Conservation (phyloP, 1,140 invertebrate genomes). For the Steinernema feltiae region DNA sequence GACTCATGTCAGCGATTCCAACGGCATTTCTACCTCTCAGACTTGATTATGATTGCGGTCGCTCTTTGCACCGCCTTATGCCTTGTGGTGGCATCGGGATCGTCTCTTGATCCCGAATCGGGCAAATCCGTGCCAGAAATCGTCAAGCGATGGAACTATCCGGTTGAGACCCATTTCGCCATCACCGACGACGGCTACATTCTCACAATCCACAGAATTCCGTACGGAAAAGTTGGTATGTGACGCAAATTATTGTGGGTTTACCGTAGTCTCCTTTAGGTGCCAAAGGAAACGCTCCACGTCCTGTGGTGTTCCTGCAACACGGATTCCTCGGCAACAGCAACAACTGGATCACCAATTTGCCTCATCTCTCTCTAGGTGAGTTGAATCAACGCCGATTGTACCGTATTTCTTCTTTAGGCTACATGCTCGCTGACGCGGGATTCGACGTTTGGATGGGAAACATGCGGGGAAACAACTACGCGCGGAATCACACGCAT, state of each 20-base stretch:
- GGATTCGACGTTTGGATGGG: slow-evolving; percentile 72
- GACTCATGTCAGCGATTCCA: too few species aligned
- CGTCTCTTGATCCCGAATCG: neutral
- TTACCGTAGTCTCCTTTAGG: neutral
- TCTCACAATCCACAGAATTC: slow-evolving; percentile 69
- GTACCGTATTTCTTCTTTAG: too few species aligned
- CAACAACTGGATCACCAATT: slow-evolving; percentile 34
- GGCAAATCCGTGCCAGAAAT: slow-evolving; percentile 26
- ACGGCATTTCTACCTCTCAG: too few species aligned
- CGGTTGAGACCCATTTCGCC: slow-evolving; percentile 65
- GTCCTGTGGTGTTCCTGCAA: slow-evolving; percentile 37
- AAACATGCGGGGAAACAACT: slow-evolving; percentile 67
- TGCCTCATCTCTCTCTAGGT: slow-evolving; percentile 63
- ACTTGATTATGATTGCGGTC: too few species aligned
- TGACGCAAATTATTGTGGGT: too few species aligned
- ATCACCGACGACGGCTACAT: slow-evolving; percentile 71
- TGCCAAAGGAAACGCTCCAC: slow-evolving; percentile 3
- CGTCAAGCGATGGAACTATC: slow-evolving; percentile 63
- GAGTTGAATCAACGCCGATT: too few species aligned
- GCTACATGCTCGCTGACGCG: slow-evolving; percentile 65
- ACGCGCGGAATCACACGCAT: slow-evolving; percentile 61
- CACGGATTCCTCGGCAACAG: slow-evolving; percentile 28
- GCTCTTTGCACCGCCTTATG: too few species aligned
- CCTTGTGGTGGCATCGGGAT: neutral
- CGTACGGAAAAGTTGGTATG: slow-evolving; percentile 53